Evolutionary conservation across 1,140 invertebrate genomes (phyloP).

Genomic region (Cepaea nemoralis): DNA sequence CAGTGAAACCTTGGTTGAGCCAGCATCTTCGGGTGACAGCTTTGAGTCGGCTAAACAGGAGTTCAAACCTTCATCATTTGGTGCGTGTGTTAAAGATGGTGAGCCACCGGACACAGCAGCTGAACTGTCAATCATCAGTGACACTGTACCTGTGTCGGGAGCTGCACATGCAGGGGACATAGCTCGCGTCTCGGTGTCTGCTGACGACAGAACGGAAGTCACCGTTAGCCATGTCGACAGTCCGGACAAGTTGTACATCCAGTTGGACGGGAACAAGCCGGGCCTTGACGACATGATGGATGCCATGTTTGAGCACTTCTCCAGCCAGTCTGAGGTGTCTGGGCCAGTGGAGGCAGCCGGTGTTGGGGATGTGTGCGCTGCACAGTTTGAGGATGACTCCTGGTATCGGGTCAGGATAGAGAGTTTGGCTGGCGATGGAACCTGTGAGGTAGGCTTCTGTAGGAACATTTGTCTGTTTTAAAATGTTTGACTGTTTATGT

Average conservation of each 20-base stretch:
- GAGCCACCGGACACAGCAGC: too few species aligned
- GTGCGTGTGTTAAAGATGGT: too few species aligned
- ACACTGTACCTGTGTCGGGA: too few species aligned
- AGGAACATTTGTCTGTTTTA: too few species aligned
- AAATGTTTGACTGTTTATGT: too few species aligned
- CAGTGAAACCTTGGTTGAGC: neutral
- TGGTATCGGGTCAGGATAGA: slow-evolving; percentile 53
- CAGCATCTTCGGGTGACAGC: too few species aligned
- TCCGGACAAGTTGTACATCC: slow-evolving; percentile 60
- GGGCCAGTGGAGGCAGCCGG: slow-evolving; percentile 78
- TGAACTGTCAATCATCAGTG: too few species aligned
- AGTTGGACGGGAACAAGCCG: slow-evolving; percentile 44
- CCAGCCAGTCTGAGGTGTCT: slow-evolving; percentile 67
- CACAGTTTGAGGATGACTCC: slow-evolving; percentile 45
- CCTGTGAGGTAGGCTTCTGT: too few species aligned
- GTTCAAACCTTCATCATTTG: too few species aligned
- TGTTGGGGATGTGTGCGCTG: slow-evolving; percentile 70
- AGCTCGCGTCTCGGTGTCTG: too few species aligned
- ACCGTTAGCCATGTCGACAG: slow-evolving; percentile 51
- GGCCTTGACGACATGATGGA: slow-evolving; percentile 49
- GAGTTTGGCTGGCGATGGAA: slow-evolving; percentile 52
- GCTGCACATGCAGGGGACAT: too few species aligned
- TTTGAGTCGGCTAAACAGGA: too few species aligned
- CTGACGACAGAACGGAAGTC: slow-evolving; percentile 49
- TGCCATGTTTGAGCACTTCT: slow-evolving; percentile 57